Conservation (phyloP, 2,113 vertebrate species). For the Cinclus cinclus region DNA sequence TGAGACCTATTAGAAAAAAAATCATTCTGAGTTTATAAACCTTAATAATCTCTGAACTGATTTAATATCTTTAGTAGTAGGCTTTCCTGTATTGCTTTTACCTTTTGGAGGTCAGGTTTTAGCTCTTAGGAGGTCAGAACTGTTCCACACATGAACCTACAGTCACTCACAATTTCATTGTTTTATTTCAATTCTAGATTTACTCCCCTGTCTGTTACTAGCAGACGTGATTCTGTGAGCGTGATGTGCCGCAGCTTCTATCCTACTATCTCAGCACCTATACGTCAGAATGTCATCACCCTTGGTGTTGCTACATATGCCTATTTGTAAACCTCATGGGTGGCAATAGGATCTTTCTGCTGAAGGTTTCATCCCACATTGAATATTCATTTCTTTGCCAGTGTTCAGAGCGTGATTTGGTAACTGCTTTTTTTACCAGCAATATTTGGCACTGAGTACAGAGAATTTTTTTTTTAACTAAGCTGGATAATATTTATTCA, state of each 20-base stretch:
- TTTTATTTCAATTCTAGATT: conserved; percentile 38
- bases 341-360: background rate
- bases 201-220: conserved; percentile 3
- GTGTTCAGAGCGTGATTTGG: background rate
- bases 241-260: background rate
- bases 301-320: background rate
- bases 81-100: conserved; percentile 51
- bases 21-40: conserved; percentile 22
- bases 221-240: background rate
- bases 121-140: conserved; percentile 31
- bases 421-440: background rate
- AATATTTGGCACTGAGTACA: background rate
- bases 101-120: conserved; percentile 37
- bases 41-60: conserved; percentile 39
- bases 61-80: conserved; percentile 47
- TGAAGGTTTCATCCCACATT: background rate
- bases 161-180: background rate
- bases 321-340: background rate
- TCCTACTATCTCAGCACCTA: background rate
- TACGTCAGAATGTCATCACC: background rate
- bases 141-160: background rate
- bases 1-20: conserved; percentile 36
- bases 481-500: background rate
- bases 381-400: background rate
- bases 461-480: background rate